phyloP scores from a whole-genome alignment of 2,888 invertebrate species.

The Ceraclea dissimilis region DNA sequence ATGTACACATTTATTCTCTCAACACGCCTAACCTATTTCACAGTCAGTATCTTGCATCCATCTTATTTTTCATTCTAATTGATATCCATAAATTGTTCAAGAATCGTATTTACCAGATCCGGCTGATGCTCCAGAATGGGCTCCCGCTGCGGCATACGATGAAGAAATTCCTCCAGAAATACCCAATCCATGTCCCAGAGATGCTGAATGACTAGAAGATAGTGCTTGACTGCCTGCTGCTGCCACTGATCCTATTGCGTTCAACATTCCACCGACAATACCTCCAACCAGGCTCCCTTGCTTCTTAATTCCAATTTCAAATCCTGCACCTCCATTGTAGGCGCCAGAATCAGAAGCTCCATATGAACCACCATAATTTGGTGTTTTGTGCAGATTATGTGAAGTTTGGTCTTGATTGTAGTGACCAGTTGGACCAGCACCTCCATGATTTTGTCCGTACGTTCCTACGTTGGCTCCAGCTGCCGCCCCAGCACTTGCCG shows the following conservation, averaged over 20 bases:
- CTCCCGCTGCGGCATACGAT: slow-evolving; percentile 15
- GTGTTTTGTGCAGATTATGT: background rate
- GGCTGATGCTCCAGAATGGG: slow-evolving; percentile 4
- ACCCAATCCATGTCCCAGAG: slow-evolving; percentile 12
- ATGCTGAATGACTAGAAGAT: slow-evolving; percentile 12
- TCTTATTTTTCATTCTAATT: no score
- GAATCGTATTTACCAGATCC: background rate
- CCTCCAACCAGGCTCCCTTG: slow-evolving; percentile 1
- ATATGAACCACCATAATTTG: background rate
- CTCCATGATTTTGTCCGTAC: background rate
- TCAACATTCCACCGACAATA: slow-evolving; percentile 27
- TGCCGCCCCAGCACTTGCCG: background rate
- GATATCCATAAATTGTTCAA: no score
- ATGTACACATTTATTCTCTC: no score
- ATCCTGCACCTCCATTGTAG: slow-evolving; percentile 27
- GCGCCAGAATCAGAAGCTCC: slow-evolving; percentile 16
- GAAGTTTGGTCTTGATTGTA: background rate
- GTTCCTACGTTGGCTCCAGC: background rate
- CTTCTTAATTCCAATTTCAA: background rate
- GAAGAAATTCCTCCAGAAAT: slow-evolving; percentile 12
- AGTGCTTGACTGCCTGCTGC: slow-evolving; percentile 21
- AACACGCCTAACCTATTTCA: no score
- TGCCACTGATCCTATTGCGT: slow-evolving; percentile 19
- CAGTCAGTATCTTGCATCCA: no score
- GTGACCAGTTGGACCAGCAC: background rate